Base-by-base conservation (phyloP, 2,113 vertebrate genomes). In the Cryptomyrus ogoouensis region DNA sequence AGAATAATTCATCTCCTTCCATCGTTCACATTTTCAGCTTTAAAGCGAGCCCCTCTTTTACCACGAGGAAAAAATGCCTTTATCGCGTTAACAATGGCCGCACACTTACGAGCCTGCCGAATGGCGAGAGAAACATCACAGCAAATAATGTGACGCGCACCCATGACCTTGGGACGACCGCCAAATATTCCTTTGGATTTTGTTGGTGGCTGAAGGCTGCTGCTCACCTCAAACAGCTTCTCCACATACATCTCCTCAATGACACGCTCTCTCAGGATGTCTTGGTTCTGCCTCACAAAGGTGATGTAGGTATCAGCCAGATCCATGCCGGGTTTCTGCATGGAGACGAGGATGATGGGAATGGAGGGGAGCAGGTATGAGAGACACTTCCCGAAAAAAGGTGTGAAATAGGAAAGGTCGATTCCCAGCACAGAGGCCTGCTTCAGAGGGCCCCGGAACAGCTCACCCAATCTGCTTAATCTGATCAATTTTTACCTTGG, bases 251-350 rank as follows among this genome's bases (percentile, higher is more conserved):
- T 96, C 94, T 99, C 98, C 35, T 88, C 87, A 70, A 96, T 98
- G 94, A 99, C 93, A 19, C 97, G 96, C 91, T 98, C 97, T 91
- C 97, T 95, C 91, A 99, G 96, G 90, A 99, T 97, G 93, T 99
- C 98, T 94, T 99, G 98, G 94, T 99, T 99, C 95, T 98, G 98
- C 46, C 98, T 96, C 86, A 99, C 87, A 88, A 88, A 99, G 91
- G 97, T 97, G 93, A 99, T 98, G 92, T 99, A 99, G 83, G 97
- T 98, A 92, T 99, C 98, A 90, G 98, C 98, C 83, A 99, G 95
- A 93, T 99, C 98, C 97, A 97, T 96, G 62, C 98, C 97, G 52
- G 98, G 98, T 94, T 99, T 99, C 98, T 99, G 95, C 90, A 91
- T 85, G 83, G 44, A 91, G 85, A 52, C 2, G 52, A 31, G 31